phyloP scores from a whole-genome alignment of 2,797 vertebrate genomes.

The Periparus ater region DNA sequence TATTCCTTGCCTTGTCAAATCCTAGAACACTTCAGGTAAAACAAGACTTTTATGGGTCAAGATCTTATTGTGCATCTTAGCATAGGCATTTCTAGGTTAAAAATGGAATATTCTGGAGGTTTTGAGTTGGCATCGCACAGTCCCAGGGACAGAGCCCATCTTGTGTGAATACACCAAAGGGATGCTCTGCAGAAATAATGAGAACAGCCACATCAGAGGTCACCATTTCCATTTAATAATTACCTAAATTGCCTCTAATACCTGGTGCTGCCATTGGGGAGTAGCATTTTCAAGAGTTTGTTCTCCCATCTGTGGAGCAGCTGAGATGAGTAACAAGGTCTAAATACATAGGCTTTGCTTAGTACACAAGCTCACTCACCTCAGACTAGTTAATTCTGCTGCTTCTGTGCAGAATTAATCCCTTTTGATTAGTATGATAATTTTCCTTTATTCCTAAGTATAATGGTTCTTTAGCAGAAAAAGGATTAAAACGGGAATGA shows the following conservation, averaged over 20 bases:
- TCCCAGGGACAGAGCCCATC: background rate
- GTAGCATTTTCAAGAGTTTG: background rate
- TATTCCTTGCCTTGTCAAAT: background rate
- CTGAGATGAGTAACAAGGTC: slow-evolving; percentile 14
- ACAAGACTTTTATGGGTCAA: background rate
- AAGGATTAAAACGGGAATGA: background rate
- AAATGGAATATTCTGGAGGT: background rate
- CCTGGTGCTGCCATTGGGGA: background rate
- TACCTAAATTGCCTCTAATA: background rate
- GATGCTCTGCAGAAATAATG: background rate
- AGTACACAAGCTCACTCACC: background rate
- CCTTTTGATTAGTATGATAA: background rate
- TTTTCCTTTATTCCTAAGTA: background rate
- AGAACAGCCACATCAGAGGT: background rate
- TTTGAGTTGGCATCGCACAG: background rate
- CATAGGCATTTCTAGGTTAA: background rate
- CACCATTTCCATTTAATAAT: background rate
- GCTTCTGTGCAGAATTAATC: slow-evolving; percentile 1
- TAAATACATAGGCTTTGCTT: background rate
- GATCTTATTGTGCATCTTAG: background rate
- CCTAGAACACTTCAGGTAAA: background rate
- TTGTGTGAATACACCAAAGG: background rate
- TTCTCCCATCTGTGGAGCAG: background rate
- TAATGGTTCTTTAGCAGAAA: background rate
- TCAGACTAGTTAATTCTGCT: background rate